Evolutionary conservation across 1,140 invertebrate genomes (phyloP), one percentile per base, ranked within the genome.

Genomic region (Cyphomyrmex costatus): DNA sequence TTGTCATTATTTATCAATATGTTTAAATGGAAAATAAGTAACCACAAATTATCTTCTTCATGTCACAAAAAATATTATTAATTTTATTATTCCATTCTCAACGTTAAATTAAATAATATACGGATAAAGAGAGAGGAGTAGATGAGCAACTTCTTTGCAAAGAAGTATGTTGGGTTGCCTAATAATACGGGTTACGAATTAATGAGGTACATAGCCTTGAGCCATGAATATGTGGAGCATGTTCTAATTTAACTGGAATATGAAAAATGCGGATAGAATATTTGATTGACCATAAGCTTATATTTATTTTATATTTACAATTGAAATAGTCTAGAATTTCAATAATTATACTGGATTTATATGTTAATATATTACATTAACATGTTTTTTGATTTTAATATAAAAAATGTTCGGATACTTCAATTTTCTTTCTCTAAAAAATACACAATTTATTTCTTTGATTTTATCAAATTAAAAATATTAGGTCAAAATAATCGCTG

Each of bases 221-320:
- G 19, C 21, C 16, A 27, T 58, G 60, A 68, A 70, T 79, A 86
- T 79, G 27, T 88, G 21, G 71, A 58, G 12, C 77, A n/a, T 16
- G 77, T 71, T 76, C 87, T 14, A 53, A 68, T 88, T 88, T 53
- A 60, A 82, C 70, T 80, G 7, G 46, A 65, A 10, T 80, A 80
- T 86, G 24, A 63, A 86, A 73, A 86, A 68, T 68, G 24, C 30
- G 51, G 61, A 80, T 73, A 30, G 16, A 58, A 86, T 51, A 46
- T 76, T 86, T 14, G 27, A 86, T 73, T 85, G 27, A 53, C 21
- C n/a, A 4, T 27, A 63, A 21, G n/a, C 1, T 36, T 30, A 42
- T 0, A 16, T n/a, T 42, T 56, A 8, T n/a, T 61, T 65, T 21
- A 19, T 1, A 36, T 36, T 36, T 51, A 42, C 10, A 68, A 56